These are phyloP conservation scores for Folsomia candida DNA, from an alignment of 2,888 invertebrate genomes.

Conservation along the genomic window DNA sequence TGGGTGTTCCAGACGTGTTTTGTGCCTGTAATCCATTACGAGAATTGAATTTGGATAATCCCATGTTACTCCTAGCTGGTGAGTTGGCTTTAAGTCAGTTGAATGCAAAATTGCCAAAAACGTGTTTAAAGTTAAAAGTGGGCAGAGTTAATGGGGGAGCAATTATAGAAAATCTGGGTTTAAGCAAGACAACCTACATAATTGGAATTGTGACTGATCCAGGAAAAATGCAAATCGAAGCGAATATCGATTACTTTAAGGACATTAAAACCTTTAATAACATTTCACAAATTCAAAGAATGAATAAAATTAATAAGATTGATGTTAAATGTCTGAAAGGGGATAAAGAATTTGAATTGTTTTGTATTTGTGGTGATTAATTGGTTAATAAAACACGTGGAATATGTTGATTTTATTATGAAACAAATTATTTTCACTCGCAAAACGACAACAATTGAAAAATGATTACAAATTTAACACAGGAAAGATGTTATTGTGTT, in stretches of 20 bases:
- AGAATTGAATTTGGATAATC: constrained; percentile 7
- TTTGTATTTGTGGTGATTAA: not conserved
- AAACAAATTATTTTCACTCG: too few species aligned
- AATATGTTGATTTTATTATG: too few species aligned
- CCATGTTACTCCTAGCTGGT: constrained; percentile 1
- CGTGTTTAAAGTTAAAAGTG: not conserved
- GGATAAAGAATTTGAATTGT: not conserved
- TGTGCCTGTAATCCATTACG: constrained; percentile 23
- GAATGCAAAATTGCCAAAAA: not conserved
- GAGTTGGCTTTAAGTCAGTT: not conserved
- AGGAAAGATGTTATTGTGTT: too few species aligned
- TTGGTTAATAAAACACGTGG: too few species aligned
- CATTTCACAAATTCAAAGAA: not conserved
- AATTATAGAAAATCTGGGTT: not conserved
- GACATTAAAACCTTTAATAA: not conserved
- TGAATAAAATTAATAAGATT: not conserved
- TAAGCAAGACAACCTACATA: constrained; percentile 15
- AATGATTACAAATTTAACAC: too few species aligned
- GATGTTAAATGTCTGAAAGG: not conserved
- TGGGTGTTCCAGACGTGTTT: constrained; percentile 22
- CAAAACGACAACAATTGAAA: too few species aligned
- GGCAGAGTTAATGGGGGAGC: not conserved
- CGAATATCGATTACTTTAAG: not conserved
- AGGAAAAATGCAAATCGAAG: constrained; percentile 21
- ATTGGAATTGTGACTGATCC: constrained; percentile 25